phyloP scores from a whole-genome alignment of 2,113 vertebrate species.

The Reinhardtius hippoglossoides region DNA sequence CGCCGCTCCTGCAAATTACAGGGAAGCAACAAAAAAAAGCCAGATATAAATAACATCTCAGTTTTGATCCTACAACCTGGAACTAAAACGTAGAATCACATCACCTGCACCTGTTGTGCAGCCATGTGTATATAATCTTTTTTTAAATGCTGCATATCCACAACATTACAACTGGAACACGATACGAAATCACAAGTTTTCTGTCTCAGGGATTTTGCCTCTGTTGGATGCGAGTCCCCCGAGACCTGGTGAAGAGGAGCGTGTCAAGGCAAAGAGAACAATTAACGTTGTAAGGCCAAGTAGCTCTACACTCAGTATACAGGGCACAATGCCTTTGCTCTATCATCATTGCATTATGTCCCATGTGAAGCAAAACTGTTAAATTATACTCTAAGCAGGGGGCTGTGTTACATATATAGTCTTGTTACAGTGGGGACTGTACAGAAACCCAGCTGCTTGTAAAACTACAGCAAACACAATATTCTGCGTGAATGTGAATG shows the following conservation, averaged over 20 bases:
- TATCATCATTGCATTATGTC: conserved; percentile 74
- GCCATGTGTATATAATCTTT: background rate
- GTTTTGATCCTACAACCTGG: conserved; percentile 22
- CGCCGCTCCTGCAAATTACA: background rate
- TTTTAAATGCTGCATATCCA: conserved; percentile 27
- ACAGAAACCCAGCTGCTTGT: conserved; percentile 60
- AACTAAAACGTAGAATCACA: conserved; percentile 17
- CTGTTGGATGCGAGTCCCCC: conserved; percentile 25
- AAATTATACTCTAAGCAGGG: conserved; percentile 61
- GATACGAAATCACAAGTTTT: background rate
- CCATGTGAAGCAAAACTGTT: conserved; percentile 66
- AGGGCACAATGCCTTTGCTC: conserved; percentile 46
- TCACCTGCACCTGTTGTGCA: conserved; percentile 12
- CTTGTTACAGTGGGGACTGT: conserved; percentile 49
- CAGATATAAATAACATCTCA: background rate
- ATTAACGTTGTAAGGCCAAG: conserved; percentile 65
- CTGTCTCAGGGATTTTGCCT: conserved; percentile 24
- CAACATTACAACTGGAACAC: conserved; percentile 9
- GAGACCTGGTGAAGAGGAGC: conserved; percentile 36
- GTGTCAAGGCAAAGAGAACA: conserved; percentile 65
- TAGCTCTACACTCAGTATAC: conserved; percentile 50
- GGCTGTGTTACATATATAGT: conserved; percentile 55
- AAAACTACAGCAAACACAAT: conserved; percentile 36
- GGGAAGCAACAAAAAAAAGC: background rate
- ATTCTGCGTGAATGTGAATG: conserved; percentile 54